Evolutionary conservation across 2,113 vertebrate species (phyloP).

Genomic region (Hylia prasina): DNA sequence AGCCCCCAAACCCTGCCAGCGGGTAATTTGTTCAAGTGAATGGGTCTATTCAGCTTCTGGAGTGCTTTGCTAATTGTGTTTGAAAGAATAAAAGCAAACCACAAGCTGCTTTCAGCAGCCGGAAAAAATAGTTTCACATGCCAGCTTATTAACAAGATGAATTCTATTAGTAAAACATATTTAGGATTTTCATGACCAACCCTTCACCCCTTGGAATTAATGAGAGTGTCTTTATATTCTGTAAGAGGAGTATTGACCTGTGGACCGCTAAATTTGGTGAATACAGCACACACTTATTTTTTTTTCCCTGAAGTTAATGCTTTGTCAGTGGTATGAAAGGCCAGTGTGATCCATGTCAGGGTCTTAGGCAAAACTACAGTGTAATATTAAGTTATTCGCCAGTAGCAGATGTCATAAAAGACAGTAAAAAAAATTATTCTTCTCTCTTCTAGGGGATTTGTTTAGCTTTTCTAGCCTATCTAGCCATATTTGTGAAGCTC

Average conservation of each 20-base stretch:
- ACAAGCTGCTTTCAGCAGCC: conserved; percentile 58
- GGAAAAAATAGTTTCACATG: conserved; percentile 49
- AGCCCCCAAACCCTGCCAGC: neutral
- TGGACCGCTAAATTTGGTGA: neutral
- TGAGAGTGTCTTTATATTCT: neutral
- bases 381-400: neutral
- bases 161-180: conserved; percentile 59
- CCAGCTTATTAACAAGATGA: conserved; percentile 52
- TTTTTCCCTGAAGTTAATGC: neutral
- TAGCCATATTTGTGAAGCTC: neutral
- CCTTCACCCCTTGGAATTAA: neutral
- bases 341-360: neutral
- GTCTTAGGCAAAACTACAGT: neutral
- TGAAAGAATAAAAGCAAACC: conserved; percentile 70
- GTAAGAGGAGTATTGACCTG: neutral
- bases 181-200: neutral
- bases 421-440: neutral
- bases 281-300: neutral
- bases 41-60: conserved; percentile 69
- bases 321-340: neutral
- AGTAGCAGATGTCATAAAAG: neutral
- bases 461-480: neutral
- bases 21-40: conserved; percentile 79
- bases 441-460: neutral
- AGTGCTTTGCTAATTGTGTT: conserved; percentile 77